These are phyloP conservation scores for Sterrhoptilus dennistouni DNA, from an alignment of 2,113 vertebrate species.

Conservation along the genomic window DNA sequence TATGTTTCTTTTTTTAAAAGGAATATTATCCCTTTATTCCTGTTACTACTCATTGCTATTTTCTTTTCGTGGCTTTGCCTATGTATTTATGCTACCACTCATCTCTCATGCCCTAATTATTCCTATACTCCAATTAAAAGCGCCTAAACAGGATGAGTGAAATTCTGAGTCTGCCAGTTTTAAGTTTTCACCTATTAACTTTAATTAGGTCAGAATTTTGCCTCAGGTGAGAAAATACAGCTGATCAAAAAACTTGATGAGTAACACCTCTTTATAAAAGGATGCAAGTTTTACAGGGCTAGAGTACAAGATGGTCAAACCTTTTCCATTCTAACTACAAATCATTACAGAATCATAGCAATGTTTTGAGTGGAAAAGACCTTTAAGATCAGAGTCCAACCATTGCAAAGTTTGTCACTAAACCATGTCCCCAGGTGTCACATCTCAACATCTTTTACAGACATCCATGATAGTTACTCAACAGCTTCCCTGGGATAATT, in stretches of 20 bases:
- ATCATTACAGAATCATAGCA: not conserved
- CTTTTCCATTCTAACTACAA: not conserved
- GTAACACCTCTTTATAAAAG: not conserved
- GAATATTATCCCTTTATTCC: not conserved
- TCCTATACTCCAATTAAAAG: not conserved
- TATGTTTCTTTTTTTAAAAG: not conserved
- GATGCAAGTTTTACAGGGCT: not conserved
- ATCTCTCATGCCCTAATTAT: not conserved
- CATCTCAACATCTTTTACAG: not conserved
- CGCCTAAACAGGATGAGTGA: not conserved
- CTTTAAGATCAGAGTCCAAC: not conserved
- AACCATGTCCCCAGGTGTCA: not conserved
- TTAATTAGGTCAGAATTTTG: slow-evolving; percentile 3
- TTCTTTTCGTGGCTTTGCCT: not conserved
- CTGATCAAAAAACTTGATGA: not conserved
- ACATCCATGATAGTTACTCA: not conserved
- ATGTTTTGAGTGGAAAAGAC: not conserved
- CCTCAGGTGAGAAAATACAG: not conserved
- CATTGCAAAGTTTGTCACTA: not conserved
- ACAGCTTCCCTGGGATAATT: not conserved
- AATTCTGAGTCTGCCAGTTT: not conserved
- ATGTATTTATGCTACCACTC: not conserved
- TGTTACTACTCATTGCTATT: not conserved
- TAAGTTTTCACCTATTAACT: not conserved
- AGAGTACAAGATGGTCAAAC: not conserved